Percentiles rank a stretch among this genome's conserved stretches.
These are phyloP conservation scores for Dolichomitus sp. DNA, from an alignment of 2,888 invertebrate species.

Conservation along the genomic window DNA sequence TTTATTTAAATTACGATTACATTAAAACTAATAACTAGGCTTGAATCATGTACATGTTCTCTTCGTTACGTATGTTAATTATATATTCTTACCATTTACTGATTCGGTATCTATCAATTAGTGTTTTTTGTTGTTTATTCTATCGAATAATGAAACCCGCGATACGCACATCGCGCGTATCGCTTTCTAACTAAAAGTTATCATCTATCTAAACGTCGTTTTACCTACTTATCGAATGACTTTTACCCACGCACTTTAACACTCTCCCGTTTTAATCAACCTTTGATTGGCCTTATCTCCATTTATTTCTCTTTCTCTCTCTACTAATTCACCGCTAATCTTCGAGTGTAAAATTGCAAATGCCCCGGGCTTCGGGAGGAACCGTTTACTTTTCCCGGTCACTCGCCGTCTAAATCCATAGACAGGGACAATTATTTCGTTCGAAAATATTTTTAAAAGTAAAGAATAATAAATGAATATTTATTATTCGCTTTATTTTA, in stretches of 20 bases:
- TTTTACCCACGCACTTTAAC: constrained; percentile 56
- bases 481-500: background rate
- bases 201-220: constrained; percentile 61
- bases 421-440: constrained; percentile 8
- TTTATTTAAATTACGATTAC: constrained; percentile 80
- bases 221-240: constrained; percentile 66
- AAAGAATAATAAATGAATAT: constrained; percentile 1
- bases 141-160: constrained; percentile 47
- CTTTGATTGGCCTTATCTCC: background rate
- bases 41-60: constrained; percentile 61
- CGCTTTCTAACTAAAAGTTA: constrained; percentile 44
- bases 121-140: constrained; percentile 18
- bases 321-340: constrained; percentile 38
- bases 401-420: constrained; percentile 24
- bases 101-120: constrained; percentile 37
- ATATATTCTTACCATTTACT: constrained; percentile 34
- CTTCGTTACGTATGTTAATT: constrained; percentile 44
- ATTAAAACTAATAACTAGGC: constrained; percentile 70
- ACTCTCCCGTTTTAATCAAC: background rate
- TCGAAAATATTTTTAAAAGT: background rate
- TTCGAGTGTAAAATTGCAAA: constrained; percentile 65
- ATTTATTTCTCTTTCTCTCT: constrained; percentile 23
- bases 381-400: constrained; percentile 47
- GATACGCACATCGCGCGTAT: constrained; percentile 14
- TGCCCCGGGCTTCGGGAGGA: constrained; percentile 66